phyloP scores from a whole-genome alignment of 2,113 vertebrate genomes.

The Siniperca chuatsi region DNA sequence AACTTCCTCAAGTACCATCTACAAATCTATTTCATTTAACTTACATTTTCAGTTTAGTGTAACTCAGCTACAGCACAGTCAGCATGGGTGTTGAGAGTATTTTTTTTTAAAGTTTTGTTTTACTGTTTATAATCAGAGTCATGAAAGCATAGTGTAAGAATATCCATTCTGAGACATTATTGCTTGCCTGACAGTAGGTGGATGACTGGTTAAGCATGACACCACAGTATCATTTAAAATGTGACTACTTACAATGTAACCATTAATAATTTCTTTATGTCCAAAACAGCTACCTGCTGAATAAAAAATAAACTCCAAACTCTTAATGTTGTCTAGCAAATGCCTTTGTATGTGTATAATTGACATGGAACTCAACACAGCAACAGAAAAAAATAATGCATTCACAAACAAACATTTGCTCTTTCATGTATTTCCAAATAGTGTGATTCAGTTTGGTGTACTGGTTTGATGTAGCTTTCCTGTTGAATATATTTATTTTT shows the following conservation, averaged over 20 bases:
- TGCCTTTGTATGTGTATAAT: not conserved
- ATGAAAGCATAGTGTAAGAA: not conserved
- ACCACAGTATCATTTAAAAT: not conserved
- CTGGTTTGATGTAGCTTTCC: constrained; percentile 70
- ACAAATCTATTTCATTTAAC: not conserved
- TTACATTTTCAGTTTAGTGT: not conserved
- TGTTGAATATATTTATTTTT: constrained; percentile 69
- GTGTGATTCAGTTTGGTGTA: constrained; percentile 46
- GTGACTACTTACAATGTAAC: not conserved
- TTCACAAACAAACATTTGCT: constrained; percentile 18
- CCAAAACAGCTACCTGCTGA: not conserved
- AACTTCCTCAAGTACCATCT: too few relatives aligned
- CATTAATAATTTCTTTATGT: constrained; percentile 10
- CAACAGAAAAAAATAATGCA: not conserved
- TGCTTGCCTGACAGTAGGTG: not conserved
- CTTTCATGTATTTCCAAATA: constrained; percentile 51
- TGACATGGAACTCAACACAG: constrained; percentile 10
- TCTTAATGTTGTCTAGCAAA: not conserved
- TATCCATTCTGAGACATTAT: not conserved
- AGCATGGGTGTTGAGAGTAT: not conserved
- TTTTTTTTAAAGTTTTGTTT: not conserved
- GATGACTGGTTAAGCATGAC: not conserved
- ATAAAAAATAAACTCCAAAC: constrained; percentile 21
- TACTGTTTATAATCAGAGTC: not conserved
- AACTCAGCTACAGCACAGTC: not conserved